A percentile compares a stretch with the other conserved stretches of the same genome.
phyloP scores from a whole-genome alignment of 2,113 vertebrate genomes.

The Amazona guildingii region DNA sequence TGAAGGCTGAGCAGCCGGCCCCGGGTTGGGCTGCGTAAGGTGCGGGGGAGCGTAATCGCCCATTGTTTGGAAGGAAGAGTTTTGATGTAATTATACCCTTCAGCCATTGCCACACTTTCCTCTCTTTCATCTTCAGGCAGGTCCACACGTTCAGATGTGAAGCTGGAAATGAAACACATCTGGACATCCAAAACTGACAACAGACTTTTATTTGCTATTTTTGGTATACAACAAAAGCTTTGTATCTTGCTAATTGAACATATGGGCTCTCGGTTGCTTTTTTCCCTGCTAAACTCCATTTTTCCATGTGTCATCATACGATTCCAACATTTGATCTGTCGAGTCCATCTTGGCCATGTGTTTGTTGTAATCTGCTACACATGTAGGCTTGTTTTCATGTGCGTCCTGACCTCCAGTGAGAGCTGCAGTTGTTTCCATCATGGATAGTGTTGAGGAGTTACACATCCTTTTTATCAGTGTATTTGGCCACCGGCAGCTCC shows the following conservation, averaged over 20 bases:
- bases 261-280: conserved; percentile 42
- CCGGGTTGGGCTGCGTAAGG: neutral
- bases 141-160: conserved; percentile 63
- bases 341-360: conserved; percentile 64
- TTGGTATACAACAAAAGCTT: conserved; percentile 64
- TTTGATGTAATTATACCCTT: conserved; percentile 67
- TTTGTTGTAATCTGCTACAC: conserved; percentile 73
- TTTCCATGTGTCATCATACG: conserved; percentile 67
- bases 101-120: conserved; percentile 65
- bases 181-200: conserved; percentile 65
- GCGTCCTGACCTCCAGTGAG: conserved; percentile 70
- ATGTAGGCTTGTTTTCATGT: conserved; percentile 72
- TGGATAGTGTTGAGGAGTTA: conserved; percentile 63
- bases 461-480: conserved; percentile 62
- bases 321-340: conserved; percentile 63
- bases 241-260: conserved; percentile 66
- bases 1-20: neutral
- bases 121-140: conserved; percentile 68
- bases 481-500: conserved; percentile 58
- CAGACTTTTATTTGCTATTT: conserved; percentile 67
- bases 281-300: conserved; percentile 20
- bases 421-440: conserved; percentile 61
- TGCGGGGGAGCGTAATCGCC: neutral
- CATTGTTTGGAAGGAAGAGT: conserved; percentile 59
- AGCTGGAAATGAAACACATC: conserved; percentile 74